Conservation (phyloP, 2,113 vertebrate species). For the Lampris incognitus region DNA sequence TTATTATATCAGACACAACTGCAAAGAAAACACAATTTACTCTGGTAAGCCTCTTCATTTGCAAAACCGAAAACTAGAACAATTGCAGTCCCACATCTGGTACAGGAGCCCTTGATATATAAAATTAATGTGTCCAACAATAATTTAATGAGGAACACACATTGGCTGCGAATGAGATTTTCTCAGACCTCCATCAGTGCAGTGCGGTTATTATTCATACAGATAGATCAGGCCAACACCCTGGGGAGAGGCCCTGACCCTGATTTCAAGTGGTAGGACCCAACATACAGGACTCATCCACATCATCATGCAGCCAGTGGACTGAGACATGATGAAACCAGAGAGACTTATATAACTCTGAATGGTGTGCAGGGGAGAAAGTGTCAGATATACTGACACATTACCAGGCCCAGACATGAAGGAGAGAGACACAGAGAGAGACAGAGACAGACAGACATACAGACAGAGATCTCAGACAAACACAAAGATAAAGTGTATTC, state of each 20-base stretch:
- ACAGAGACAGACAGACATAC: neutral
- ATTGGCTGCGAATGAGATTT: neutral
- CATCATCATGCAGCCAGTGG: slow-evolving; percentile 51
- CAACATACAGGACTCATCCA: slow-evolving; percentile 36
- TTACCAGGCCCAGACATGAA: neutral
- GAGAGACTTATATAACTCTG: slow-evolving; percentile 50
- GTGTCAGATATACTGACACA: slow-evolving; percentile 35
- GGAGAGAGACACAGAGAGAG: neutral
- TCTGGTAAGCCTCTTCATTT: neutral
- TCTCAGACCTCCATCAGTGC: slow-evolving; percentile 18
- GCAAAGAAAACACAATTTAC: neutral
- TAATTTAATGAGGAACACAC: slow-evolving; percentile 22
- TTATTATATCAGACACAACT: slow-evolving; percentile 24
- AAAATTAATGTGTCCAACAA: slow-evolving; percentile 4
- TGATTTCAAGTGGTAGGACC: slow-evolving; percentile 27
- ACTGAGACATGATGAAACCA: slow-evolving; percentile 51
- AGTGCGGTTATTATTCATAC: slow-evolving; percentile 19
- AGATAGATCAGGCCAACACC: neutral
- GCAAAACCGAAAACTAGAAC: neutral
- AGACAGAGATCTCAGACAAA: neutral
- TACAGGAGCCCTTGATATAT: neutral
- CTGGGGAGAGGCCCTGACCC: slow-evolving; percentile 19
- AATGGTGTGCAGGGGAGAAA: slow-evolving; percentile 36
- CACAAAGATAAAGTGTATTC: neutral
- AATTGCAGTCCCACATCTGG: neutral